Conservation (phyloP, 2,113 vertebrate genomes). For the Crocuta crocuta region DNA sequence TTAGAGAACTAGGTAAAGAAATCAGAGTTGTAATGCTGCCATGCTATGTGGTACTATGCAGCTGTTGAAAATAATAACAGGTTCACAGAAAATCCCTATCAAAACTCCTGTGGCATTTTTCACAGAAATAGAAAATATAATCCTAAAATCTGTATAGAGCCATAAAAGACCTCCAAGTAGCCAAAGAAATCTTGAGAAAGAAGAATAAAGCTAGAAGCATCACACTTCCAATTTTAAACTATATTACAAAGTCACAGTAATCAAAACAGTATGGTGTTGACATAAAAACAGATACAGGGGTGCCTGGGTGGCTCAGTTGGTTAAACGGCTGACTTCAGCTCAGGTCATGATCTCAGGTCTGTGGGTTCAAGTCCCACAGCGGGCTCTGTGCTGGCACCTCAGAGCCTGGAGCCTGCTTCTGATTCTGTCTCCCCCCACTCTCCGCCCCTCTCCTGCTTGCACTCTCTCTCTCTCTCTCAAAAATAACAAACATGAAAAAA, state of each 20-base stretch:
- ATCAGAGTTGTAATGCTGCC: neutral
- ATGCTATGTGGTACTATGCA: neutral
- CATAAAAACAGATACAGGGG: neutral
- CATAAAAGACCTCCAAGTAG: neutral
- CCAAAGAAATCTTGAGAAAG: neutral
- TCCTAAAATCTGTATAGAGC: neutral
- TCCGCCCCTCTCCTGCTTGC: too few relatives aligned
- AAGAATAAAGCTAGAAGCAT: neutral
- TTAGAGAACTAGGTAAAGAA: neutral
- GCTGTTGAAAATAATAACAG: neutral
- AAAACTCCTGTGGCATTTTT: neutral
- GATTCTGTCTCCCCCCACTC: too few relatives aligned
- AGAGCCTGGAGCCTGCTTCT: too few relatives aligned
- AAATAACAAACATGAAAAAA: too few relatives aligned
- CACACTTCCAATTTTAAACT: neutral
- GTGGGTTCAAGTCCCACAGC: too few relatives aligned
- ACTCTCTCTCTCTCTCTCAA: too few relatives aligned
- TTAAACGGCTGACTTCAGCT: too few relatives aligned
- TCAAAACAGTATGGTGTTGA: neutral
- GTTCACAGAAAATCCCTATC: neutral
- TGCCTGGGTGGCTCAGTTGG: too few relatives aligned
- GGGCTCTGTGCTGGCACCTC: too few relatives aligned
- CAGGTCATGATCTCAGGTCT: too few relatives aligned
- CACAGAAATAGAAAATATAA: neutral
- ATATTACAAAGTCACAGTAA: neutral